Base-by-base conservation (phyloP, 2,797 vertebrate genomes). In the Alectoris magna region DNA sequence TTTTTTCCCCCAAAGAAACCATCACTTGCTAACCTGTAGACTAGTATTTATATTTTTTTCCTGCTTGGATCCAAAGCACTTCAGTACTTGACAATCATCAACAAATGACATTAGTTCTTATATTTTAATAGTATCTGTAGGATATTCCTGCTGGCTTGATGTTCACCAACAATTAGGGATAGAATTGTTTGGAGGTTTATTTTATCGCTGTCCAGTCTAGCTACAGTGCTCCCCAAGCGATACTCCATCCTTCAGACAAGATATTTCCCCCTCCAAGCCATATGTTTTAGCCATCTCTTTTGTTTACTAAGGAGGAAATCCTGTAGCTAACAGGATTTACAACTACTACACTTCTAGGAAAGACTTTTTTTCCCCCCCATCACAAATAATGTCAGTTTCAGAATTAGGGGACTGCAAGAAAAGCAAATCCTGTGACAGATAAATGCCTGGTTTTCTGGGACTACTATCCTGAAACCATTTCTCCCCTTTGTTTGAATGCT, bases 401-500 rank as follows among this genome's bases (percentile, higher is more conserved):
- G 84, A 81, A 87, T 56, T 49, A 63, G 0, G 0, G 22, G 51
- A 48, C 53, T 62, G 79, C 36, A 90, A 48, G 23, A 64, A 70
- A 49, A 38, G 34, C 9, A 88, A 87, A 92, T 82, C 44, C 84
- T 77, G 34, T 82, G 84, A 88, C 63, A 91, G 77, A 31, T n/a
- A 56, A 68, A 26, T 46, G n/a, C 51, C 53, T 43, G 3, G 2
- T 14, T 87, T 91, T 90, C 78, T 59, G 85, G 29, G 34, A 58
- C 70, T 73, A 29, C 58, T 82, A n/a, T 90, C 67, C 81, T 88
- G 62, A 94, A 94, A 94, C 53, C 13, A 39, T 87, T 78, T 41
- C 26, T 84, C 27, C 39, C 83, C 41, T 89, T 89, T 70, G 16
- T 92, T 58, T 82, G 62, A 77, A 46, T 46, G 59, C 10, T 11